Percentiles rank a stretch among this genome's conserved stretches.
phyloP scores from a whole-genome alignment of 2,113 vertebrate genomes.

The Guaruba guarouba region DNA sequence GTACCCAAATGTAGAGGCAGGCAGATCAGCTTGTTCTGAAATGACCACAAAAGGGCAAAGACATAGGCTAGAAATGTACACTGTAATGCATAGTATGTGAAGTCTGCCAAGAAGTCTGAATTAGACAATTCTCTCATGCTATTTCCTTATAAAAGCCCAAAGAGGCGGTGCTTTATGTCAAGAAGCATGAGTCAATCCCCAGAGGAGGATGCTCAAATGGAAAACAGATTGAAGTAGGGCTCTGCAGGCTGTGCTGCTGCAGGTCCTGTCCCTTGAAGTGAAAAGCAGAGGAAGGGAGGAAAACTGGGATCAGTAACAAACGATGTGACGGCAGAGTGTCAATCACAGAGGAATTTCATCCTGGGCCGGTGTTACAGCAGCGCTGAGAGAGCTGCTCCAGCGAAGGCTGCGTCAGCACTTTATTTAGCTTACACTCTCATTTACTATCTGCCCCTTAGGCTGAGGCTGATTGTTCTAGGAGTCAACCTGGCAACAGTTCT shows the following conservation, averaged over 20 bases:
- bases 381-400: neutral
- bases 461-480: neutral
- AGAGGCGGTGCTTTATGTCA: slow-evolving; percentile 33
- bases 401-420: neutral
- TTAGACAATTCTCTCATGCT: neutral
- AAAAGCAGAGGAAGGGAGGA: neutral
- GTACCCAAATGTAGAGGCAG: neutral
- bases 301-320: neutral
- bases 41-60: slow-evolving; percentile 51
- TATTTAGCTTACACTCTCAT: neutral
- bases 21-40: slow-evolving; percentile 20
- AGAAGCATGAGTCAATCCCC: slow-evolving; percentile 34
- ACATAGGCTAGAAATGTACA: neutral
- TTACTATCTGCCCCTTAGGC: neutral
- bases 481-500: neutral
- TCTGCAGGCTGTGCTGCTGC: neutral
- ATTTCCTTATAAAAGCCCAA: slow-evolving; percentile 24
- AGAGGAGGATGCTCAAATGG: slow-evolving; percentile 3
- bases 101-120: neutral
- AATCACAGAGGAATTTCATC: neutral
- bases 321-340: neutral
- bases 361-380: neutral
- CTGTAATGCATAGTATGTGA: neutral
- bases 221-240: neutral
- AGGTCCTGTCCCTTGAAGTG: slow-evolving; percentile 23